phyloP scores from a whole-genome alignment of 2,888 invertebrate species.

The Parapristionchus giblindavisi region DNA sequence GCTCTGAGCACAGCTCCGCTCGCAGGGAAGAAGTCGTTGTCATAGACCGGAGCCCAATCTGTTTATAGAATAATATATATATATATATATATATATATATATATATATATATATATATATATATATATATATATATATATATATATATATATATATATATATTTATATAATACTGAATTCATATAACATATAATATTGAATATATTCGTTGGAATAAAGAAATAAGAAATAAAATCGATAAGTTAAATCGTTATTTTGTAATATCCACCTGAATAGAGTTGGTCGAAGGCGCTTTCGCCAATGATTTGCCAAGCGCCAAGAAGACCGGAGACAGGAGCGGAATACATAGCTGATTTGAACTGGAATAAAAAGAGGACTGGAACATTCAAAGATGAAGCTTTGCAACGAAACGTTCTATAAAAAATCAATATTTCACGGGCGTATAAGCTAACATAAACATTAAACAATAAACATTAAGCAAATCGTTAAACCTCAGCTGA shows the following conservation, averaged over 20 bases:
- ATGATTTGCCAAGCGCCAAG: not conserved
- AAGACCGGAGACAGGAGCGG: not conserved
- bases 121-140: no score
- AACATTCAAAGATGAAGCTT: not conserved
- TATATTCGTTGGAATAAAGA: no score
- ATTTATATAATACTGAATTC: no score
- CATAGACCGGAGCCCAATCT: not conserved
- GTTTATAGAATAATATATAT: not conserved
- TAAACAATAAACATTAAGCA: no score
- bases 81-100: no score
- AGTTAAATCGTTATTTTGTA: no score
- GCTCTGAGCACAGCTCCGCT: not conserved
- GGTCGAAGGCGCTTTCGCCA: not conserved
- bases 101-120: no score
- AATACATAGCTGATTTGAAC: not conserved
- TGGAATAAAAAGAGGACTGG: not conserved
- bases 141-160: no score
- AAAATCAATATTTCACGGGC: not conserved
- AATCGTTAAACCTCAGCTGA: slow-evolving; percentile 11
- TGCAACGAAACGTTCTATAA: no score
- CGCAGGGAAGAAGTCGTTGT: slow-evolving; percentile 24
- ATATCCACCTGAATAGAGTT: not conserved
- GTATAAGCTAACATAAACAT: not conserved
- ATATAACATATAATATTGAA: no score
- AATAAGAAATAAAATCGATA: no score